A percentile compares a stretch with the other conserved stretches of the same genome.
phyloP scores from a whole-genome alignment of 2,797 vertebrate species.

The Aphelocoma californica region DNA sequence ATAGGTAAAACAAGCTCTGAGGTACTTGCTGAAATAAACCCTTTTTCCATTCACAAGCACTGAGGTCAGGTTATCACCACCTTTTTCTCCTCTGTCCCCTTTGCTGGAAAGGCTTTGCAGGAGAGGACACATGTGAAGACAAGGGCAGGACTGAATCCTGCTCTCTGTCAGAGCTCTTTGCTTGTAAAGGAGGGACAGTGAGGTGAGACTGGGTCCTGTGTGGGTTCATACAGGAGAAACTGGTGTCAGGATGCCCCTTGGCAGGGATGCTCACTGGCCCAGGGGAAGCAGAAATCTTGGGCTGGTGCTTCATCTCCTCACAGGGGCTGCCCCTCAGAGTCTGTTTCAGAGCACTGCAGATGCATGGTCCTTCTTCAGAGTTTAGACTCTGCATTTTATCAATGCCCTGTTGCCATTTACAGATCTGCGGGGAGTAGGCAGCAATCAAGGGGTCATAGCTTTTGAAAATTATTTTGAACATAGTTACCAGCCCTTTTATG shows the following conservation, averaged over 20 bases:
- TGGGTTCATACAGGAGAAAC: neutral
- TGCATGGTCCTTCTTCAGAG: neutral
- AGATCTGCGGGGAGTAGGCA: neutral
- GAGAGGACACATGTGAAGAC: neutral
- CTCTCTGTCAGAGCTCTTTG: neutral
- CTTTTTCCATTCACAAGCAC: neutral
- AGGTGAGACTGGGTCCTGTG: neutral
- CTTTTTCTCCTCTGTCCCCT: neutral
- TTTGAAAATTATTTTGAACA: neutral
- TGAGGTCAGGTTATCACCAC: neutral
- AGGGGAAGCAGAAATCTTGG: neutral
- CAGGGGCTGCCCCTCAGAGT: neutral
- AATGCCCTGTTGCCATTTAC: neutral
- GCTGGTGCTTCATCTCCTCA: neutral
- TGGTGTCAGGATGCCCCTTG: rapidly evolving
- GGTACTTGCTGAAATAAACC: neutral
- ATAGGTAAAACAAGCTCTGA: neutral
- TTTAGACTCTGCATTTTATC: neutral
- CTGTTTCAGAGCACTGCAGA: neutral
- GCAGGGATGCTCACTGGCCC: neutral
- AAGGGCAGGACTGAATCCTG: neutral
- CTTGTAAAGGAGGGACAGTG: neutral
- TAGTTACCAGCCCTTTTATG: neutral
- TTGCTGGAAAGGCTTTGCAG: neutral
- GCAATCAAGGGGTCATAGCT: neutral